Conservation (phyloP, 2,797 vertebrate species). For the Onychomys leucogaster region DNA sequence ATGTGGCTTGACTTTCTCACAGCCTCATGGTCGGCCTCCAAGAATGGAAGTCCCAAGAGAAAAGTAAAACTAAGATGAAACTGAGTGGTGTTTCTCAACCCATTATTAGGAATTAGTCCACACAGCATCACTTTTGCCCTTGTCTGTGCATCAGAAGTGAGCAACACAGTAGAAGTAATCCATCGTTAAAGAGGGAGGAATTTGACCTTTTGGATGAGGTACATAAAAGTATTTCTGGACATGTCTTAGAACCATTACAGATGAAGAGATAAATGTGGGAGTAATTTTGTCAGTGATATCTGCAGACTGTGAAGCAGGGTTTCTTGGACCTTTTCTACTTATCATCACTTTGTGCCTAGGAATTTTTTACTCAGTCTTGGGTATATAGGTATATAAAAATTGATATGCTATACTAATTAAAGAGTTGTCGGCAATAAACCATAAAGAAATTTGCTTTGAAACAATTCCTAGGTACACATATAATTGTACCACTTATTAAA, state of each 20-base stretch:
- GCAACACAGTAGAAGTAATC: not conserved
- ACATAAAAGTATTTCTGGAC: not conserved
- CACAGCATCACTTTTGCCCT: not conserved
- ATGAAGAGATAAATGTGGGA: conserved; percentile 40
- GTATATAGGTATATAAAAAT: not conserved
- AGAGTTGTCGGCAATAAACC: not conserved
- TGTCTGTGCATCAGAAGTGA: not conserved
- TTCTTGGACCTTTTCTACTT: not conserved
- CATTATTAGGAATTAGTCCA: not conserved
- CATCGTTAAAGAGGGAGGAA: not conserved
- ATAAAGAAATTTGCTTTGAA: not conserved
- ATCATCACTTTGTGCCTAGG: not conserved
- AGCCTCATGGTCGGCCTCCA: not conserved
- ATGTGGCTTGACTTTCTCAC: not conserved
- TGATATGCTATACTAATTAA: not conserved
- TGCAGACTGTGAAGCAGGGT: not conserved
- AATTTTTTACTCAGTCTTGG: not conserved
- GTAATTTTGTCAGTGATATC: not conserved
- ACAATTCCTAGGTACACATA: not conserved
- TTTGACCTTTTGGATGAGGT: not conserved
- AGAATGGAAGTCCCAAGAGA: not conserved
- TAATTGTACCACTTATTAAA: not conserved
- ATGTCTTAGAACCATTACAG: conserved; percentile 5
- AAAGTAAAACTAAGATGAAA: not conserved
- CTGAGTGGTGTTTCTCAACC: not conserved